Evolutionary conservation across 2,797 vertebrate genomes (phyloP).

Genomic region (Margarornis squamiger): DNA sequence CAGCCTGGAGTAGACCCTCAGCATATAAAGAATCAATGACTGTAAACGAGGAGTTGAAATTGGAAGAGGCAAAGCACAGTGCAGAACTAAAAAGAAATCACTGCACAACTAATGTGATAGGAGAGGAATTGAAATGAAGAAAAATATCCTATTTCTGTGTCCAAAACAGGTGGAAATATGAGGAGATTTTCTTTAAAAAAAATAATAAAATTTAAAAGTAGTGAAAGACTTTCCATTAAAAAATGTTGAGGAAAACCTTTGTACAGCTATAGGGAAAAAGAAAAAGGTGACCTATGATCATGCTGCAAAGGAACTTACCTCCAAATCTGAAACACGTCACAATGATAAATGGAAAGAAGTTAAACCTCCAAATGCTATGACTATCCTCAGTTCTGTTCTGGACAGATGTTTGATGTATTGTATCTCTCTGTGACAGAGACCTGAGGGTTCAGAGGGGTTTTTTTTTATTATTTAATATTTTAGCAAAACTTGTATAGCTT

Average conservation of each 20-base stretch:
- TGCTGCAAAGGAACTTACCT: constrained; percentile 18
- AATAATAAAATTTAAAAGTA: neutral
- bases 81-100: constrained; percentile 69
- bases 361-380: constrained; percentile 32
- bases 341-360: constrained; percentile 59
- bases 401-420: constrained; percentile 66
- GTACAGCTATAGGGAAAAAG: neutral
- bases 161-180: constrained; percentile 22
- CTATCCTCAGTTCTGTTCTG: constrained; percentile 46
- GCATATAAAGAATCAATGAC: constrained; percentile 67
- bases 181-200: neutral
- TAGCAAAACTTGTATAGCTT: constrained; percentile 59
- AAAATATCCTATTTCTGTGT: constrained; percentile 34
- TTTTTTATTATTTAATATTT: constrained; percentile 63
- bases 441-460: constrained; percentile 46
- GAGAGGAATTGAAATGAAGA: constrained; percentile 52
- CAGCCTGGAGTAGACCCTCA: constrained; percentile 30
- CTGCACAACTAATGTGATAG: constrained; percentile 61
- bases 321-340: neutral
- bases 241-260: neutral
- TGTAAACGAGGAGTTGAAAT: constrained; percentile 66
- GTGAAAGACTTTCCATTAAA: neutral
- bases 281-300: neutral
- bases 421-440: constrained; percentile 57
- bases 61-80: constrained; percentile 67